Evolutionary conservation across 2,113 vertebrate species (phyloP), one percentile per base, ranked within the genome.

Genomic region (Phaetusa simplex): DNA sequence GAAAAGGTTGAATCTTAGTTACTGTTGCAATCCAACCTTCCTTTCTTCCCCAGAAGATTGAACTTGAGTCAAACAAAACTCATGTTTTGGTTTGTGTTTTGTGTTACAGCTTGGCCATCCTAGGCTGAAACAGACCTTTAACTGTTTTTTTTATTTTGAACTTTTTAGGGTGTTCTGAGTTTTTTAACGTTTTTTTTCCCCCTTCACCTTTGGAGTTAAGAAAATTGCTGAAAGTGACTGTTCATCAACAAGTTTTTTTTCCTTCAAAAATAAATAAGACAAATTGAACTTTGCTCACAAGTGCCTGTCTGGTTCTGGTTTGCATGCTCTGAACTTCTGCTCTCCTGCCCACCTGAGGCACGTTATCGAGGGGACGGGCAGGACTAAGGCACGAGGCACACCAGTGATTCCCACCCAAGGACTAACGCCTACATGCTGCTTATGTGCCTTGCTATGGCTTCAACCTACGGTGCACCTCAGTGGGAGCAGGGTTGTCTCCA

Each of bases 391-490:
- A 82, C 1, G 2, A 1, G 9, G 38, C 56, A 64, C 66, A 77
- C 12, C 27, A 36, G 40, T 29, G 45, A 65, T 42, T 58, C 45
- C 40, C 49, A n/a, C 27, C 24, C 29, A 32, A 65, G 21, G 61
- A 59, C 36, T 76, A 42, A 17, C 12, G 45, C 40, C 55, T 42
- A 12, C 0, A 0, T 9, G 23, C 38, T 34, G 29, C 47, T 87
- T 59, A 47, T 7, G 36, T 14, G 70, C 23, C 45, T 70, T 0
- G 3, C 16, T 30, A 6, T 17, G 58, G 36, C 50, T 74, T 50
- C 38, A 53, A 8, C n/a, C 40, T 34, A 12, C 0, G 0, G 19
- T 30, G 22, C 66, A 42, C 49, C 52, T 26, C 6, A 8, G 15
- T 11, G 61, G 40, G 34, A 36, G 8, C 6, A 40, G 12, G 22